A percentile compares a stretch with the other conserved stretches of the same genome.
These are phyloP conservation scores for Calycopis cecrops DNA, from an alignment of 1,140 invertebrate genomes.

Conservation along the genomic window DNA sequence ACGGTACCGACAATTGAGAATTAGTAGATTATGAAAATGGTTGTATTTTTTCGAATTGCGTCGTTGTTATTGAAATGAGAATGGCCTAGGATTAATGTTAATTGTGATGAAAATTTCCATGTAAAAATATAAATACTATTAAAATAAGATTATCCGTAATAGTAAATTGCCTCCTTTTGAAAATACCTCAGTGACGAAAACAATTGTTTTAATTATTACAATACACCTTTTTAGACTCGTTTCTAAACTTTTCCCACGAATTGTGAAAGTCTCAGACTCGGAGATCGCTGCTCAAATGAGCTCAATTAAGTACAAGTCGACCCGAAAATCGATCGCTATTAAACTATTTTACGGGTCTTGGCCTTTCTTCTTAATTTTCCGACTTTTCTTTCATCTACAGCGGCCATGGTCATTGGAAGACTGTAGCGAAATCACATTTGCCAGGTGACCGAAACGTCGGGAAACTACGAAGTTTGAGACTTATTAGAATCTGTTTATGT, in stretches of 20 bases:
- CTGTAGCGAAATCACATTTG: too few relatives aligned
- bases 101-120: slow-evolving; percentile 74
- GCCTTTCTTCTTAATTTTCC: too few relatives aligned
- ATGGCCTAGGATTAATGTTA: slow-evolving; percentile 69
- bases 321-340: too few relatives aligned
- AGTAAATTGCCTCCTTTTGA: slow-evolving; percentile 69
- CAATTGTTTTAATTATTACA: slow-evolving; percentile 51
- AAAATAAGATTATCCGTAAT: slow-evolving; percentile 69
- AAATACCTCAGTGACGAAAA: slow-evolving; percentile 68
- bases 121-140: slow-evolving; percentile 74
- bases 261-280: slow-evolving; percentile 21
- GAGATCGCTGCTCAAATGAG: too few relatives aligned
- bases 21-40: slow-evolving; percentile 66
- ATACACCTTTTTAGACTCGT: slow-evolving; percentile 24
- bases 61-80: slow-evolving; percentile 65
- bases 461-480: too few relatives aligned
- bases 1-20: slow-evolving; percentile 43
- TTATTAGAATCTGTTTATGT: too few relatives aligned
- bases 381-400: too few relatives aligned
- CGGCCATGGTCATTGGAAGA: too few relatives aligned
- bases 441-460: too few relatives aligned
- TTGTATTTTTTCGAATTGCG: slow-evolving; percentile 69
- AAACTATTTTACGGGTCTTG: too few relatives aligned
- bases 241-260: slow-evolving; percentile 26
- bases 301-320: too few relatives aligned